These are phyloP conservation scores for Xiphias gladius DNA, from an alignment of 2,113 vertebrate genomes.

Conservation along the genomic window DNA sequence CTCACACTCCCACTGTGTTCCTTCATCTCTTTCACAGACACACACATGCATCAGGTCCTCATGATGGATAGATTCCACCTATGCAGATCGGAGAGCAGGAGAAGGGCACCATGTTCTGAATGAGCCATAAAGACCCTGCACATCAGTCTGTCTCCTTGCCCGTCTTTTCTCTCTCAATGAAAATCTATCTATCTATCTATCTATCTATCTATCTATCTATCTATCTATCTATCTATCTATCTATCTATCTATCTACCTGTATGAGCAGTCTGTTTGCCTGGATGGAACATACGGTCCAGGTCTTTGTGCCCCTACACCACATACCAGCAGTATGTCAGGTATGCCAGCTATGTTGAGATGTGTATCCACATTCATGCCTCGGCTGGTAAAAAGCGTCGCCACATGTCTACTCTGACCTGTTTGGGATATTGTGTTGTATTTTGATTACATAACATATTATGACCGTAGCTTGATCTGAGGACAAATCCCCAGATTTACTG, in stretches of 20 bases:
- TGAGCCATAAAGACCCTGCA: conserved; percentile 70
- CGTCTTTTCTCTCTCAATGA: conserved; percentile 38
- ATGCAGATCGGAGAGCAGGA: conserved; percentile 49
- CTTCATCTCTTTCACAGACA: conserved; percentile 21
- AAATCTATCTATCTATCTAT: conserved; percentile 27
- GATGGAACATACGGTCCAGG: background rate
- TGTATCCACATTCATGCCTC: conserved; percentile 52
- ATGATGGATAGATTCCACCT: conserved; percentile 69
- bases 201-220: conserved; percentile 33
- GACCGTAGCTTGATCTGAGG: conserved; percentile 51
- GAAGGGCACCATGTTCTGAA: conserved; percentile 70
- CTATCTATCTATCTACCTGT: conserved; percentile 15
- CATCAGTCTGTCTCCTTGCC: conserved; percentile 20
- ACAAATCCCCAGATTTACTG: conserved; percentile 72
- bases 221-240: conserved; percentile 32
- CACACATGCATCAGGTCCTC: background rate
- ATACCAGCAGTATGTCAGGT: conserved; percentile 61
- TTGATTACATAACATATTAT: conserved; percentile 59
- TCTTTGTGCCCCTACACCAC: conserved; percentile 27
- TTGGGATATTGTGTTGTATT: conserved; percentile 44
- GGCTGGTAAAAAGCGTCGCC: conserved; percentile 33
- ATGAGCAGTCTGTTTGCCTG: background rate
- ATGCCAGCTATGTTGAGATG: conserved; percentile 69
- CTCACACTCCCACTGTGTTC: conserved; percentile 28
- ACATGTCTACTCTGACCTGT: background rate